A percentile compares a stretch with the other conserved stretches of the same genome.
phyloP scores from a whole-genome alignment of 2,797 vertebrate species.

The Onychomys leucogaster region DNA sequence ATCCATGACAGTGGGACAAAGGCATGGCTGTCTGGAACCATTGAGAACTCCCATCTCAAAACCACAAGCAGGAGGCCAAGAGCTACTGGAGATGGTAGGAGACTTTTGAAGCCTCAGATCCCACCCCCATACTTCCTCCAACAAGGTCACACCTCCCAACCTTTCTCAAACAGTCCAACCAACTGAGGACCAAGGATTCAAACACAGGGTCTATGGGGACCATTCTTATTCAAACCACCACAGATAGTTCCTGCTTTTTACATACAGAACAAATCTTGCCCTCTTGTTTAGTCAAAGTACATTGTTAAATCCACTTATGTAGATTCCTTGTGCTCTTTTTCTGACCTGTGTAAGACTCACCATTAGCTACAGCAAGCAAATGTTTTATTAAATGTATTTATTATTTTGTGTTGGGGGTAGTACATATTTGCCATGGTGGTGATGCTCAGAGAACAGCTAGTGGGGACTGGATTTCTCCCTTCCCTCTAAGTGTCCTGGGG shows the following conservation, averaged over 20 bases:
- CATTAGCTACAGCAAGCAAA: background rate
- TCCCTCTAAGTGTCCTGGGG: background rate
- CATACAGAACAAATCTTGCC: constrained; percentile 4
- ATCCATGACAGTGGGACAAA: background rate
- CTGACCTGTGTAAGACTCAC: background rate
- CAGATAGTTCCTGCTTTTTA: background rate
- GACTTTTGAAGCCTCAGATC: background rate
- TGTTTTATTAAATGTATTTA: background rate
- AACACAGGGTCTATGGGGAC: background rate
- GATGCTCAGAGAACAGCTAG: background rate
- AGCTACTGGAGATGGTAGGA: background rate
- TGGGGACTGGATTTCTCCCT: background rate
- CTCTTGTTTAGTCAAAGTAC: background rate
- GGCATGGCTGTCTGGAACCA: too few species aligned
- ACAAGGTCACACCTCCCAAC: background rate
- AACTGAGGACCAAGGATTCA: background rate
- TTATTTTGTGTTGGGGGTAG: background rate
- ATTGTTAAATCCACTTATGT: background rate
- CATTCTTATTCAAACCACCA: background rate
- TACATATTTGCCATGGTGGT: background rate
- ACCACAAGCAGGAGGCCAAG: background rate
- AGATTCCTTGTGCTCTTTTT: background rate
- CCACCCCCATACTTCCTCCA: background rate
- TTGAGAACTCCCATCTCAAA: background rate
- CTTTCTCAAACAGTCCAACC: background rate